Evolutionary conservation across 2,888 invertebrate genomes (phyloP).

Genomic region (Fragum fragum): DNA sequence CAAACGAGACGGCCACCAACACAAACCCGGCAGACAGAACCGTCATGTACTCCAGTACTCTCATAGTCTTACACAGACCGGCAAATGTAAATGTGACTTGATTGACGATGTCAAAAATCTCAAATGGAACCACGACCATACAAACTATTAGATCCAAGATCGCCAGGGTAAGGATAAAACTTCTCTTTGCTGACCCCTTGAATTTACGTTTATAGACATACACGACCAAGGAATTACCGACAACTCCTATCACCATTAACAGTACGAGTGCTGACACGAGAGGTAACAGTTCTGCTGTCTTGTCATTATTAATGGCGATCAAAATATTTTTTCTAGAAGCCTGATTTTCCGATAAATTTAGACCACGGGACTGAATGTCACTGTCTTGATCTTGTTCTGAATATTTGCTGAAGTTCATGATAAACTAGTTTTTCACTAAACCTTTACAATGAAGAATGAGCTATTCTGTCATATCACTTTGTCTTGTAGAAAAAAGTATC

Average conservation of each 20-base stretch:
- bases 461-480: too few species aligned
- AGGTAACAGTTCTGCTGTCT: conserved; percentile 58
- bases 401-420: too few species aligned
- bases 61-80: conserved; percentile 62
- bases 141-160: conserved; percentile 69
- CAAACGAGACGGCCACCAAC: conserved; percentile 71
- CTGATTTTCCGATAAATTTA: too few species aligned
- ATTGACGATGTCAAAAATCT: conserved; percentile 70
- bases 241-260: conserved; percentile 65
- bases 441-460: too few species aligned
- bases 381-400: too few species aligned
- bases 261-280: conserved; percentile 62
- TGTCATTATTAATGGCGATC: conserved; percentile 46
- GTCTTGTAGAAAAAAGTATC: too few species aligned
- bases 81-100: conserved; percentile 57
- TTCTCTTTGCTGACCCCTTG: conserved; percentile 62
- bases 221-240: conserved; percentile 70
- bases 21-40: conserved; percentile 71
- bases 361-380: too few species aligned
- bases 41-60: conserved; percentile 64
- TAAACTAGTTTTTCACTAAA: too few species aligned
- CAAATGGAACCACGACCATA: conserved; percentile 69
- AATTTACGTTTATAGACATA: conserved; percentile 67
- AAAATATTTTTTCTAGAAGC: too few species aligned
- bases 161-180: conserved; percentile 69